Evolutionary conservation across 2,888 invertebrate species (phyloP).

Genomic region (Drosophila ezoana): DNA sequence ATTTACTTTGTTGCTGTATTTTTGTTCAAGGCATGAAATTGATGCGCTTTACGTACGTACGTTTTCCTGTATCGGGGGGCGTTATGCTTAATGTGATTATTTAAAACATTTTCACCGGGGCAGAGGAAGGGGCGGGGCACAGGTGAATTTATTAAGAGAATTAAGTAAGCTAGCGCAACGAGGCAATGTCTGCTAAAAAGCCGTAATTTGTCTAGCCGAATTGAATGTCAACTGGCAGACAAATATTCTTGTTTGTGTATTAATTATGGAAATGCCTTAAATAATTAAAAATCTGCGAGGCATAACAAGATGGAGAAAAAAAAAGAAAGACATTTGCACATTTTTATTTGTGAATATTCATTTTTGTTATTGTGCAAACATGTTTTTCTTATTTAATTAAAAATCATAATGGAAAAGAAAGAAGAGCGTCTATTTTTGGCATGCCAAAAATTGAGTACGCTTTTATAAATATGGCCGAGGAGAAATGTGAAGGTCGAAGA

Average conservation of each 20-base stretch:
- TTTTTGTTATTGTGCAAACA: too few relatives aligned
- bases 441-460: too few relatives aligned
- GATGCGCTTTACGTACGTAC: conserved; percentile 66
- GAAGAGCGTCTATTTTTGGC: too few relatives aligned
- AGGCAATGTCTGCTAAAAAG: conserved; percentile 1
- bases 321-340: too few relatives aligned
- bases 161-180: conserved; percentile 19
- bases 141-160: conserved; percentile 55
- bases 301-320: background rate
- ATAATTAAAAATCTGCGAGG: conserved; percentile 8
- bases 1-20: conserved; percentile 32
- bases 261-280: conserved; percentile 23
- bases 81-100: conserved; percentile 75
- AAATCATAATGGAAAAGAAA: too few relatives aligned
- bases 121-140: conserved; percentile 19
- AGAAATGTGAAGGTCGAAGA: too few relatives aligned
- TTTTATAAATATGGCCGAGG: too few relatives aligned
- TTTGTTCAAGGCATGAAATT: conserved; percentile 76
- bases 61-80: conserved; percentile 13
- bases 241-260: conserved; percentile 8
- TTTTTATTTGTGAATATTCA: too few relatives aligned
- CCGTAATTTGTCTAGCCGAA: conserved; percentile 34
- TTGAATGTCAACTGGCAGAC: conserved; percentile 33
- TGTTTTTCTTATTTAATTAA: too few relatives aligned
- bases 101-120: conserved; percentile 59